These are phyloP conservation scores for Candoia aspera DNA, from an alignment of 2,113 vertebrate species.

Conservation along the genomic window DNA sequence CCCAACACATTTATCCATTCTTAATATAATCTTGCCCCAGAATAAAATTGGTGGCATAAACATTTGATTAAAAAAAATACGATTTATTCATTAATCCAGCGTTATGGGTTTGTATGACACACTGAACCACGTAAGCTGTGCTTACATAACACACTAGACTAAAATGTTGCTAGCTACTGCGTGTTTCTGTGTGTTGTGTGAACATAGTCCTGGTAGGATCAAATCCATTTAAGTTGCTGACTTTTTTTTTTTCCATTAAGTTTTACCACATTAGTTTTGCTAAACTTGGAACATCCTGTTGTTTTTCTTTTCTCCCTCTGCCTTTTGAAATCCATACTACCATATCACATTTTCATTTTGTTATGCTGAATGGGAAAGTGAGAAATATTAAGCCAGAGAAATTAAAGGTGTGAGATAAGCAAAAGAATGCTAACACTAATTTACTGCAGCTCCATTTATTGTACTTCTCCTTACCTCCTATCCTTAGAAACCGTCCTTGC, in stretches of 20 bases:
- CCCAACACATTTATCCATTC: background rate
- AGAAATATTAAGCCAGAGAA: background rate
- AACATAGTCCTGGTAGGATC: background rate
- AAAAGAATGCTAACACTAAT: background rate
- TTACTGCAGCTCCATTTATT: background rate
- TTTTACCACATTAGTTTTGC: background rate
- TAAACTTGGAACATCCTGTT: background rate
- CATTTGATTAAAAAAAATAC: background rate
- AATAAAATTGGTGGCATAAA: background rate
- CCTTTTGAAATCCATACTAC: background rate
- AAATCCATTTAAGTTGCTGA: background rate
- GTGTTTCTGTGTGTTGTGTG: background rate
- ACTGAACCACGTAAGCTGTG: background rate
- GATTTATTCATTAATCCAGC: background rate
- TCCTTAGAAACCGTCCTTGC: background rate
- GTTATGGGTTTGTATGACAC: background rate
- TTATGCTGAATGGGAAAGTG: background rate
- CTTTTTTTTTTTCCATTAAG: too few species aligned
- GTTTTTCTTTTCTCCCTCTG: background rate
- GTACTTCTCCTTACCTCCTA: background rate
- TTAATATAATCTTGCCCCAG: background rate
- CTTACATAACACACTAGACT: background rate
- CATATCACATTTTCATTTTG: background rate
- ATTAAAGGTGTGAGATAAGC: background rate
- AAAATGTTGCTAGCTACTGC: background rate